These are phyloP conservation scores for Poicephalus meyeri DNA, from an alignment of 2,113 vertebrate species.

Conservation along the genomic window DNA sequence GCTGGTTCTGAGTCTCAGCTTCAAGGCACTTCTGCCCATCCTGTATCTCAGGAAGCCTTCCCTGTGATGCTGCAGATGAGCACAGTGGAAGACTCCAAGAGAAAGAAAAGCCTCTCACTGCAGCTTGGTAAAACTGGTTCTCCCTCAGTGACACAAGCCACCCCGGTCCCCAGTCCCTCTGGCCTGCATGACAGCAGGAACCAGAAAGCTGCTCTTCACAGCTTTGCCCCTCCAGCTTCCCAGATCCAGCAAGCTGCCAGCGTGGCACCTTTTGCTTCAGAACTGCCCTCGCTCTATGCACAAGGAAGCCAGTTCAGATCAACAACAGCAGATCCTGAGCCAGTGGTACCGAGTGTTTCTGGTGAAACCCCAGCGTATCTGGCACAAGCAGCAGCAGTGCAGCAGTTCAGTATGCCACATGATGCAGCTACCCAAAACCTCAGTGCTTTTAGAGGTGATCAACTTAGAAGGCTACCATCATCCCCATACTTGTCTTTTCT, in stretches of 20 bases:
- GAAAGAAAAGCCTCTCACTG: not conserved
- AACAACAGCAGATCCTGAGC: rapidly evolving
- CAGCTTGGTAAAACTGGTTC: not conserved
- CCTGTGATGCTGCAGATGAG: not conserved
- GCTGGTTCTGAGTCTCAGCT: not conserved
- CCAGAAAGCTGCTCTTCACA: not conserved
- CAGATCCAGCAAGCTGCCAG: not conserved
- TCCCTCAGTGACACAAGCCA: not conserved
- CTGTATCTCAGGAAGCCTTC: not conserved
- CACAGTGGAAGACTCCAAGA: not conserved
- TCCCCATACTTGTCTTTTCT: not conserved
- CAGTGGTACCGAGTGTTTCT: rapidly evolving
- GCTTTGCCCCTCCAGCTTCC: not conserved
- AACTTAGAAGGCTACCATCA: not conserved
- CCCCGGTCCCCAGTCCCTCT: not conserved
- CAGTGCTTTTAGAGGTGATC: not conserved
- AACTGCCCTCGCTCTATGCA: rapidly evolving
- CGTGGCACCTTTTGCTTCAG: not conserved
- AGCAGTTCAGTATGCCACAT: rapidly evolving
- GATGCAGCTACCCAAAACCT: not conserved
- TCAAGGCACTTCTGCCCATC: not conserved
- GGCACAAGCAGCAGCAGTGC: not conserved
- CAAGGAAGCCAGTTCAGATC: not conserved
- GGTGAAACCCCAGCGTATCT: not conserved
- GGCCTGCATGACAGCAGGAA: not conserved